These are phyloP conservation scores for Spinibarbus caldwelli DNA, from an alignment of 2,797 vertebrate species.

Conservation along the genomic window DNA sequence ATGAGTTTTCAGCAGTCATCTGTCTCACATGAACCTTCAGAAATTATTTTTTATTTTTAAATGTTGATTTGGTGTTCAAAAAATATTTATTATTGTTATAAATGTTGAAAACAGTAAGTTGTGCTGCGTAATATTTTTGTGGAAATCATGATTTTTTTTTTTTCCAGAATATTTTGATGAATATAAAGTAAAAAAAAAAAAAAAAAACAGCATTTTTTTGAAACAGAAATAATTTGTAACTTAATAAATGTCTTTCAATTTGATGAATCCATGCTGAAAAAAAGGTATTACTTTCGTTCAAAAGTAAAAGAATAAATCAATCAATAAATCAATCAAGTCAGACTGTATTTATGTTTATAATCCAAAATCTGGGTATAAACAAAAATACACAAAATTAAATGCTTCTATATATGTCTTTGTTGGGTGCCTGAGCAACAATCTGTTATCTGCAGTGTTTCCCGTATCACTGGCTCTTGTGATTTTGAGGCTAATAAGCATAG, in stretches of 20 bases:
- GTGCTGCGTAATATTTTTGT: background rate
- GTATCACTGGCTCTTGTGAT: background rate
- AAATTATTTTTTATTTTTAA: background rate
- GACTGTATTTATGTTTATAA: background rate
- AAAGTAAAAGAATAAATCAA: background rate
- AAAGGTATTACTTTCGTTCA: background rate
- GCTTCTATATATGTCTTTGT: background rate
- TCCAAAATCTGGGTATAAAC: background rate
- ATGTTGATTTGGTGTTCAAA: no score
- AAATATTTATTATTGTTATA: background rate
- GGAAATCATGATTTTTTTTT: background rate
- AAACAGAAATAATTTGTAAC: background rate
- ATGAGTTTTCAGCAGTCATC: background rate
- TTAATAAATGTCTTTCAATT: background rate
- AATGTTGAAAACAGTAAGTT: background rate
- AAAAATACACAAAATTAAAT: background rate
- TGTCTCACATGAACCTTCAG: background rate
- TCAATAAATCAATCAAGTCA: background rate
- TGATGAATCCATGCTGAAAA: background rate
- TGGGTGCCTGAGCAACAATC: background rate
- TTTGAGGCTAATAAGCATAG: conserved; percentile 28
- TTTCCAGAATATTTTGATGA: background rate
- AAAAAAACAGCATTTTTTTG: background rate
- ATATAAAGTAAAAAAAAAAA: background rate
- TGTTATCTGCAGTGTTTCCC: background rate